phyloP scores from a whole-genome alignment of 2,113 vertebrate species.

The Recurvirostra avosetta region DNA sequence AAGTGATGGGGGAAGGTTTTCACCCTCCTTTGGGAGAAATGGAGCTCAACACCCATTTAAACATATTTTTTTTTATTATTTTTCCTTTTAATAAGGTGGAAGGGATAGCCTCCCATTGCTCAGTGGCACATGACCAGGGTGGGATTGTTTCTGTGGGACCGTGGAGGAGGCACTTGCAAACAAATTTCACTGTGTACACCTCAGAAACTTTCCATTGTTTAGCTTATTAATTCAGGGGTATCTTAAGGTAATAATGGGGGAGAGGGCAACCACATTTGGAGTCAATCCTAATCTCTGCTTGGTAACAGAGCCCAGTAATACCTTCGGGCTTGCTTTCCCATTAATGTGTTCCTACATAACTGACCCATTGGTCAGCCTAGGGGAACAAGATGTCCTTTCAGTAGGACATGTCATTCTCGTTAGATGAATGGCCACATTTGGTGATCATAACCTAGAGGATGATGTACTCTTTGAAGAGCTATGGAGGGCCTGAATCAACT shows the following conservation, averaged over 20 bases:
- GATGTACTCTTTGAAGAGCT: neutral
- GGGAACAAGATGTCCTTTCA: conserved; percentile 1
- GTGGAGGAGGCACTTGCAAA: neutral
- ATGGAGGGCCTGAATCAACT: neutral
- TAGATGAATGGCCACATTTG: conserved; percentile 7
- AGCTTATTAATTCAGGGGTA: neutral
- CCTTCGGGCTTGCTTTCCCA: neutral
- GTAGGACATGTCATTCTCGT: neutral
- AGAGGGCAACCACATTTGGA: conserved; percentile 5
- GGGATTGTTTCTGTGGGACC: neutral
- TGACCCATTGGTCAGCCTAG: conserved; percentile 45
- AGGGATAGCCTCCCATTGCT: neutral
- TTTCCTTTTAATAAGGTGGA: neutral
- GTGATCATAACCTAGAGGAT: neutral
- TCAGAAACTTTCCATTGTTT: neutral
- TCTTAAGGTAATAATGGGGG: neutral
- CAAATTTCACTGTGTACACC: neutral
- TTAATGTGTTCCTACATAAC: conserved; percentile 59
- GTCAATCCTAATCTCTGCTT: neutral
- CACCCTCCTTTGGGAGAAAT: neutral
- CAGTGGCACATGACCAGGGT: neutral
- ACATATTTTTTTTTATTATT: too few relatives aligned
- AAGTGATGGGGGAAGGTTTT: neutral
- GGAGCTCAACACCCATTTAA: neutral
- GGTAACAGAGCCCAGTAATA: conserved; percentile 20